phyloP scores from a whole-genome alignment of 2,113 vertebrate species.

The Oenanthe melanoleuca region DNA sequence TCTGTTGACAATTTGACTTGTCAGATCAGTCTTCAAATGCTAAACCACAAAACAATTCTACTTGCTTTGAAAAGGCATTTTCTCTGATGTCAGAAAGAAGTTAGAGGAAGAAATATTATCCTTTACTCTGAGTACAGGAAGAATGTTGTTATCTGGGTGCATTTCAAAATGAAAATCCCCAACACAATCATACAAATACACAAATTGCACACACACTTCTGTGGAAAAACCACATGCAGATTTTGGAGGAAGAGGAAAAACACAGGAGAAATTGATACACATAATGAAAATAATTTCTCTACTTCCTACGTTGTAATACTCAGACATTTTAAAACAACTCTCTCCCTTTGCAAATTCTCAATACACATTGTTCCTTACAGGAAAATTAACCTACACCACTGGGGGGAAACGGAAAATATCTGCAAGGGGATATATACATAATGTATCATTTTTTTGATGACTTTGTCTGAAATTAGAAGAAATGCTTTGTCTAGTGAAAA shows the following conservation, averaged over 20 bases:
- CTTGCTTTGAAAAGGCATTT: neutral
- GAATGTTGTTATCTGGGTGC: rapidly evolving
- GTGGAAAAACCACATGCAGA: neutral
- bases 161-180: neutral
- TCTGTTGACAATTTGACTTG: neutral
- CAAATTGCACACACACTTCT: neutral
- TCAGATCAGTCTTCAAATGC: neutral
- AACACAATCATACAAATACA: neutral
- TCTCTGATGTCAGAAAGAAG: neutral
- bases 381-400: neutral
- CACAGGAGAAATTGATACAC: neutral
- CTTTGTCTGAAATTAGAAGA: neutral
- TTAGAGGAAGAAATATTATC: neutral
- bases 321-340: neutral
- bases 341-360: neutral
- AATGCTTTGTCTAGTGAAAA: neutral
- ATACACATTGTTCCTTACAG: neutral
- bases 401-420: neutral
- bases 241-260: neutral
- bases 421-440: neutral
- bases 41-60: neutral
- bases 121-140: neutral
- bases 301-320: neutral
- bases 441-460: neutral
- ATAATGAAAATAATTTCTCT: neutral